Evolutionary conservation across 2,888 invertebrate species (phyloP).

Genomic region (Pocota personata): DNA sequence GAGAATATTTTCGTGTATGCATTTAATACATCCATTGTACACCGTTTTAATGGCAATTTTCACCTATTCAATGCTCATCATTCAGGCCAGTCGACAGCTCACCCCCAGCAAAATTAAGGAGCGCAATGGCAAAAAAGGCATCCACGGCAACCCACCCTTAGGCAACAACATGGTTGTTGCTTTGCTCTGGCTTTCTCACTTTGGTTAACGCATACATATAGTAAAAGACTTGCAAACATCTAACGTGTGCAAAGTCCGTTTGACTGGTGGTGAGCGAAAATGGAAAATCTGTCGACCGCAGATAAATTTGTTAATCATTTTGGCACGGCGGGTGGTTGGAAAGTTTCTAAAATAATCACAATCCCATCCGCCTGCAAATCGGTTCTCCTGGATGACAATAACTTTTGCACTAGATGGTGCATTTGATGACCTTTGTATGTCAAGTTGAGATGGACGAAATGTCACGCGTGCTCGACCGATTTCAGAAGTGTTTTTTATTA

Average conservation of each 20-base stretch:
- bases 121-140: constrained; percentile 43
- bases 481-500: background rate
- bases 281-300: constrained; percentile 76
- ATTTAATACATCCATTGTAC: constrained; percentile 74
- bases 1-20: constrained; percentile 53
- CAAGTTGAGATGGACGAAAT: constrained; percentile 26
- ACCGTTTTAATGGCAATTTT: constrained; percentile 66
- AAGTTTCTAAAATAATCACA: constrained; percentile 67
- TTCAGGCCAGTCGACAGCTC: constrained; percentile 51
- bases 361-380: background rate
- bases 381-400: constrained; percentile 47
- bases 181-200: constrained; percentile 50
- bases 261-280: constrained; percentile 35
- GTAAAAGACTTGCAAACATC: constrained; percentile 26
- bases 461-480: background rate
- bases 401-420: constrained; percentile 47
- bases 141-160: constrained; percentile 49
- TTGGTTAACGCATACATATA: constrained; percentile 17
- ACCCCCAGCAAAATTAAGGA: constrained; percentile 11
- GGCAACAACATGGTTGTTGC: constrained; percentile 28
- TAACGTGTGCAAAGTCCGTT: constrained; percentile 48
- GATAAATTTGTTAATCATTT: constrained; percentile 77
- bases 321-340: constrained; percentile 75
- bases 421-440: constrained; percentile 36
- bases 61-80: constrained; percentile 69